These are phyloP conservation scores for Lophius piscatorius DNA, from an alignment of 2,113 vertebrate species.

Conservation along the genomic window DNA sequence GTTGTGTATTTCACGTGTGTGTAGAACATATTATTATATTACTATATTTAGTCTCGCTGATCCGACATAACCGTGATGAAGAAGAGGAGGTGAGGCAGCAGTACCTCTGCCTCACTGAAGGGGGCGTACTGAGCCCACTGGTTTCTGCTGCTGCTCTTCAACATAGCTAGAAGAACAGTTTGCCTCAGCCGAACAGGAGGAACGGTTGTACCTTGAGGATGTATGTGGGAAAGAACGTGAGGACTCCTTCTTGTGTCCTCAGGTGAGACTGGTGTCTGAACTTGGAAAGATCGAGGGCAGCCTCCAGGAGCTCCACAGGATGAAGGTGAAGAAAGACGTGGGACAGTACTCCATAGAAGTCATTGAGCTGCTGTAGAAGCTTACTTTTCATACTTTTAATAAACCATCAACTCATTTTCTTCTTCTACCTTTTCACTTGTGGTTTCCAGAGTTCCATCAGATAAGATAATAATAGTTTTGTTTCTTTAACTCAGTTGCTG, in stretches of 20 bases:
- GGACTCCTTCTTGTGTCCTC: conserved; percentile 15
- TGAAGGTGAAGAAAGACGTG: conserved; percentile 74
- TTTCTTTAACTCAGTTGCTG: conserved; percentile 8
- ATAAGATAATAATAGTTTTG: conserved; percentile 9
- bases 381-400: conserved; percentile 62
- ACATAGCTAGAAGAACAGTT: too few species aligned
- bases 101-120: too few species aligned
- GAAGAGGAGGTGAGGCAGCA: too few species aligned
- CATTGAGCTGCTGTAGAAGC: conserved; percentile 88
- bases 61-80: too few species aligned
- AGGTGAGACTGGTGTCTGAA: conserved; percentile 90
- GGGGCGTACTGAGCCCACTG: too few species aligned
- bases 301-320: conserved; percentile 83
- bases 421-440: conserved; percentile 9
- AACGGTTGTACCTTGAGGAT: too few species aligned
- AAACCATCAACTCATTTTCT: conserved; percentile 37
- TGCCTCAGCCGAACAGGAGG: too few species aligned
- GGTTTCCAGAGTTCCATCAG: not conserved
- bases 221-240: not conserved
- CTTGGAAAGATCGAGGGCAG: conserved; percentile 94
- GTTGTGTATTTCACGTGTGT: too few species aligned
- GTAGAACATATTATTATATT: too few species aligned
- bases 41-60: too few species aligned
- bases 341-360: conserved; percentile 93
- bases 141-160: too few species aligned